phyloP scores from a whole-genome alignment of 2,797 vertebrate genomes.

The Pantherophis vulpinus region DNA sequence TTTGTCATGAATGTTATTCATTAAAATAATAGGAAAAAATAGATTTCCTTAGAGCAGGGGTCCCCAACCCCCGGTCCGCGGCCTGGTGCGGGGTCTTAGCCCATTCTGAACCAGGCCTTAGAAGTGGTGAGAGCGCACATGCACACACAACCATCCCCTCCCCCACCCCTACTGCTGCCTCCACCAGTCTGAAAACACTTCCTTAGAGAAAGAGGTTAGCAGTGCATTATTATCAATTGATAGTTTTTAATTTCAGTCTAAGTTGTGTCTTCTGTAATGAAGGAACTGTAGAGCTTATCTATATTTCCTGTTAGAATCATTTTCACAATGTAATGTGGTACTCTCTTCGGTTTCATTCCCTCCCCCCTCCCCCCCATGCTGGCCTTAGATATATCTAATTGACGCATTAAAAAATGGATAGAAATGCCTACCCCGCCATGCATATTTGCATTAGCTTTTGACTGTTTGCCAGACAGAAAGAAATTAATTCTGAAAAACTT shows the following conservation, averaged over 20 bases:
- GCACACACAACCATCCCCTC: background rate
- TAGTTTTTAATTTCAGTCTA: background rate
- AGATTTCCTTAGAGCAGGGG: background rate
- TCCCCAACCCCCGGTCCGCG: background rate
- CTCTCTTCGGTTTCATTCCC: background rate
- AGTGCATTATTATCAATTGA: background rate
- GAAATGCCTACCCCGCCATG: background rate
- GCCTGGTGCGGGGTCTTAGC: background rate
- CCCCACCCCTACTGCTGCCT: background rate
- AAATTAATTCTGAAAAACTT: background rate
- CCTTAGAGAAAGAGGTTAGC: background rate
- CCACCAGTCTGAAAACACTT: background rate
- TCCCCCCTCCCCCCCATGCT: fast-evolving
- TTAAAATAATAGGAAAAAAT: background rate
- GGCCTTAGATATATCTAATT: background rate
- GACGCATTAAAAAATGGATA: background rate
- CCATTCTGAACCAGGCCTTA: background rate
- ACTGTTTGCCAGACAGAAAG: background rate
- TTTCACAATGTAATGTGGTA: background rate
- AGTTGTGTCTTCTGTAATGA: background rate
- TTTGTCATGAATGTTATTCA: background rate
- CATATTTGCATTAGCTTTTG: background rate
- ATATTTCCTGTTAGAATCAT: background rate
- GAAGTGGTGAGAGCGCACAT: background rate
- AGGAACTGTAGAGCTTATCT: background rate